Base-by-base conservation (phyloP, 2,797 vertebrate species). In the Phylloscopus collybita region DNA sequence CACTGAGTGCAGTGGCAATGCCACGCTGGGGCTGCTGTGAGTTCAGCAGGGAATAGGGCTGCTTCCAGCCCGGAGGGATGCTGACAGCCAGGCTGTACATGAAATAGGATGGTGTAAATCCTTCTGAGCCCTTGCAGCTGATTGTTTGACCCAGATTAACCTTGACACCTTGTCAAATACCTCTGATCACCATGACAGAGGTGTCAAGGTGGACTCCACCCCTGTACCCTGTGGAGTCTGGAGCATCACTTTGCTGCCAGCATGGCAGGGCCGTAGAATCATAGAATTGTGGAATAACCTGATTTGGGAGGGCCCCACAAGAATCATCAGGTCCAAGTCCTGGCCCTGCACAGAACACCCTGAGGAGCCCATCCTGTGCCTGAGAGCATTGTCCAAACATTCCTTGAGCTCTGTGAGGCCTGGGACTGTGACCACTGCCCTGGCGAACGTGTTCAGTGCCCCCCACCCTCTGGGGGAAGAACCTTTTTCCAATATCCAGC, bases 271-370 rank as follows among this genome's bases (percentile, higher is more conserved):
- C 18, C 0, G 0, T 5, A 23, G 18, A 42, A 72, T 29, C 14
- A 64, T 0, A 29, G 42, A 56, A 67, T 17, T 14, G 11, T 32
- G 57, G 44, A 23, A 36, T 49, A 66, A 21, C 13, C 40, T 54
- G 60, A 19, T 8, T 8, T 60, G 26, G 34, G 32, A 61, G 13
- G 5, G 22, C 25, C 19, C 5, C 47, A 66, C 13, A 60, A 42
- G 22, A 9, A 44, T 73, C 32, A 25, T 18, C 0, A 0, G 23
- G 7, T 40, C 21, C 73, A 15, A 36, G 18, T 53, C 22, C 40
- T 60, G 40, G 13, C 13, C 47, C 47, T 47, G 53, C 59, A 72
- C 19, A 42, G 47, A 66, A 62, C 34, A 61, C 6, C 36, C 9
- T 1, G 12, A 66, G 20, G 18, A 54, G 42, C 34, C 16, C 22